Conservation (phyloP, 2,888 invertebrate species). For the Bimastos eiseni region DNA sequence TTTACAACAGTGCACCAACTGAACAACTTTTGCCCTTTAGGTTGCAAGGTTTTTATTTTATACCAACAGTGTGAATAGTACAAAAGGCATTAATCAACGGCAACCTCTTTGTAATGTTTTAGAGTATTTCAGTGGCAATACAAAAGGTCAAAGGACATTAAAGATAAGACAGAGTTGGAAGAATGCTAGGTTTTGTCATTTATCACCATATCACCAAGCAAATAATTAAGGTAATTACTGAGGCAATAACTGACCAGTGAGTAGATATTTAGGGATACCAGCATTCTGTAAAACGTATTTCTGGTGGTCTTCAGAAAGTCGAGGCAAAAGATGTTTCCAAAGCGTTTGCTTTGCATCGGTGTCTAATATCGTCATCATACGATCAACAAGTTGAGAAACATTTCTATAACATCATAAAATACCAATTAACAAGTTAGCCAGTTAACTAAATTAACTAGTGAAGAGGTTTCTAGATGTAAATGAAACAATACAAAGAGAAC, state of each 20-base stretch:
- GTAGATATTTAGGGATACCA: constrained; percentile 4
- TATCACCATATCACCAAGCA: not conserved
- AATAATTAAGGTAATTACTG: not conserved
- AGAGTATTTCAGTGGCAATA: not conserved
- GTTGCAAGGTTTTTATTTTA: not conserved
- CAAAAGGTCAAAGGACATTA: not conserved
- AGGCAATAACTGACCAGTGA: not conserved
- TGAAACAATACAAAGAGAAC: too few relatives aligned
- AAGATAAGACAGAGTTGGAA: not conserved
- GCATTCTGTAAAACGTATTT: constrained; percentile 45
- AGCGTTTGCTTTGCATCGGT: constrained; percentile 58
- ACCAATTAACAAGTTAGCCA: too few relatives aligned
- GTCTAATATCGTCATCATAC: constrained; percentile 52
- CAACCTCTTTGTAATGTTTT: not conserved
- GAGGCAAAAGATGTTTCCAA: constrained; percentile 57
- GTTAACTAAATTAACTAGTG: not conserved
- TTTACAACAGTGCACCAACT: not conserved
- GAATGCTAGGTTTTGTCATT: not conserved
- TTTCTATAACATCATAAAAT: constrained; percentile 47
- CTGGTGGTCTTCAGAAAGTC: constrained; percentile 52
- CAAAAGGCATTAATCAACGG: not conserved
- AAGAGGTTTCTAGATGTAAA: not conserved
- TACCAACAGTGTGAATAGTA: not conserved
- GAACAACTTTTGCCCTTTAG: not conserved
- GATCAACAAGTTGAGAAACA: constrained; percentile 51